Evolutionary conservation across 2,888 invertebrate species (phyloP), one percentile per base, ranked within the genome.

Genomic region (Thymelicus acteon): DNA sequence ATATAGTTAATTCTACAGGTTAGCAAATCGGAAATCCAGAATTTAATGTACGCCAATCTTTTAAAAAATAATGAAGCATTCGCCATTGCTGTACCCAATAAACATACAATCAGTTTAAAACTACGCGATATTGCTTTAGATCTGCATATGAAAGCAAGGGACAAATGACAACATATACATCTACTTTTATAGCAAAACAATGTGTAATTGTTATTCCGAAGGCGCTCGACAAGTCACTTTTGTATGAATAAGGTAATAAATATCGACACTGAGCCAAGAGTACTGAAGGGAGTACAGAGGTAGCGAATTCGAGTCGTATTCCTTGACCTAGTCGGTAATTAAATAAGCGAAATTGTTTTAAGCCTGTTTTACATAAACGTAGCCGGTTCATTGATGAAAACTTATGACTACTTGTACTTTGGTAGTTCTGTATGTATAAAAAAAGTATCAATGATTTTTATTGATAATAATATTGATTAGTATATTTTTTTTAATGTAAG

Each of bases 221-320:
- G 60, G 65, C 37, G 44, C 37, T 60, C 48, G 31, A 37, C 44
- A 64, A 65, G 64, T 44, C 8, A 52, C 44, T 71, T 60, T 69
- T 60, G 60, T 60, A 64, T 70, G 64, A 70, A 70, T 64, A 71
- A 71, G 65, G 65, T 60, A 71, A 65, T 71, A 71, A 71, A 71
- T 65, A 60, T 71, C 60, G 24, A 44, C 70, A 65, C 60, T 65
- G 47, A 60, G 65, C 60, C 58, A 49, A 70, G 71, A 64, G 65
- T 60, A 65, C 52, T 54, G 71, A 71, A 71, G 65, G 60, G 71
- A 60, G 71, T 65, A 60, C 60, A 54, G 49, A 47, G 37, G 52
- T 47, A 65, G 60, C 65, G 60, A 60, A 70, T 58, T 60, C 31
- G 60, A 71, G 65, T 60, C 44, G 71, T 71, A 71, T 13, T 65